Percentiles rank a stretch among this genome's conserved stretches.
phyloP scores from a whole-genome alignment of 1,140 invertebrate genomes.

The Cyphomyrmex costatus region DNA sequence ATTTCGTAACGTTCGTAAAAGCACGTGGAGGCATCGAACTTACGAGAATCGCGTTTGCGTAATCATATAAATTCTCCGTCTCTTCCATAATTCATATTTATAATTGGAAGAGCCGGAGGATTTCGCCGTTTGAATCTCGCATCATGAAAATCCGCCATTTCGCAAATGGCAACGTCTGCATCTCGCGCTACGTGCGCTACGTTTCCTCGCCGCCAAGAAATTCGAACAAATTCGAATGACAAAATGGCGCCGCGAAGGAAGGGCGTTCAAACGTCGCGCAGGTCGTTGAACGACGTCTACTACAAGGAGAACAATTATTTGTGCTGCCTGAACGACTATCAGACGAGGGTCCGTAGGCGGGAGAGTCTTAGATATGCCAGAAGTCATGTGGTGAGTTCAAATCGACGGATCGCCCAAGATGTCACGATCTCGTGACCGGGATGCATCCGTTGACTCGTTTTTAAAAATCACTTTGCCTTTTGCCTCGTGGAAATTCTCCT shows the following conservation, averaged over 20 bases:
- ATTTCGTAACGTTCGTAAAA: neutral
- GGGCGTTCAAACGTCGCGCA: conserved; percentile 67
- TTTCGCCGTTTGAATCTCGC: neutral
- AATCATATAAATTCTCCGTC: neutral
- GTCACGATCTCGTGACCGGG: neutral
- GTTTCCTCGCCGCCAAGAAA: neutral
- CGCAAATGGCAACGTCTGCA: neutral
- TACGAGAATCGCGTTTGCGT: neutral
- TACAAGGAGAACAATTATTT: conserved; percentile 85
- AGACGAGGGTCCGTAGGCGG: conserved; percentile 81
- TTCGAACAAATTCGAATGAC: conserved; percentile 47
- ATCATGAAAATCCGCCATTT: neutral
- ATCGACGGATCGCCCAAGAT: neutral
- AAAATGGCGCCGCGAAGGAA: conserved; percentile 84
- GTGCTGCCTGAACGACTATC: conserved; percentile 83
- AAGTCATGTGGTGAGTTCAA: conserved; percentile 79
- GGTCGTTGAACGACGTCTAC: conserved; percentile 55
- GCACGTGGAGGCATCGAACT: neutral
- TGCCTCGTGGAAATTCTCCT: neutral
- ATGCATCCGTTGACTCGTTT: neutral
- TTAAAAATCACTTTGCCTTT: neutral
- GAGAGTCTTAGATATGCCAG: conserved; percentile 81
- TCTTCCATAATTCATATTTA: too few species aligned
- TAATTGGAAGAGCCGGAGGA: neutral
- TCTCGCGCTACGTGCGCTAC: neutral